A percentile compares a stretch with the other conserved stretches of the same genome.
Evolutionary conservation across 2,888 invertebrate species (phyloP).

Genomic region (Euclidia mi): DNA sequence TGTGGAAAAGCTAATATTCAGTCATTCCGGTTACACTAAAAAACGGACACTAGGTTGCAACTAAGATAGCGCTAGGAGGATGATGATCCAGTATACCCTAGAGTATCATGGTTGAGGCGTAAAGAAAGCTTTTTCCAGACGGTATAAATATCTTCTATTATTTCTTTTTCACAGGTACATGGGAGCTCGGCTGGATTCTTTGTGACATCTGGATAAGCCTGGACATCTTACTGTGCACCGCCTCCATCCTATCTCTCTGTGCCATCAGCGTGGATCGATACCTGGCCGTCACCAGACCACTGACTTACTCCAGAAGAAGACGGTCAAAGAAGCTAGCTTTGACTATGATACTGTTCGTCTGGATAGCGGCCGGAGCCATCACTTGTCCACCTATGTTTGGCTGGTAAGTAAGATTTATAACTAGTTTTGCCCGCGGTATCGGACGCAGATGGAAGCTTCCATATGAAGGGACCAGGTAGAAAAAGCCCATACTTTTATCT

Average conservation of each 20-base stretch:
- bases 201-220: conserved; percentile 97
- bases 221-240: conserved; percentile 98
- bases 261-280: conserved; percentile 98
- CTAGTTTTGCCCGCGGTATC: too few species aligned
- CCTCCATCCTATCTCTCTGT: conserved; percentile 97
- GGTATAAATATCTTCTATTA: too few species aligned
- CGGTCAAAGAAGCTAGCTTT: conserved; percentile 96
- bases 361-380: conserved; percentile 97
- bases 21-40: too few species aligned
- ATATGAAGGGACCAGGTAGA: too few species aligned
- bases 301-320: conserved; percentile 97
- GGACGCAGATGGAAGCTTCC: too few species aligned
- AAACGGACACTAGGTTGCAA: too few species aligned
- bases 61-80: too few species aligned
- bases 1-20: too few species aligned
- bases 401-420: conserved; percentile 92
- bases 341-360: conserved; percentile 96
- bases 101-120: too few species aligned
- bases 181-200: conserved; percentile 97
- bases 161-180: conserved; percentile 90
- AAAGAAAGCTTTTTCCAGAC: too few species aligned
- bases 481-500: too few species aligned
- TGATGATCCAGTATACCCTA: too few species aligned
- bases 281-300: conserved; percentile 97
- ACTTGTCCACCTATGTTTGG: conserved; percentile 98